Conservation (phyloP, 1,140 invertebrate genomes). For the Chironomus striatipennis region DNA sequence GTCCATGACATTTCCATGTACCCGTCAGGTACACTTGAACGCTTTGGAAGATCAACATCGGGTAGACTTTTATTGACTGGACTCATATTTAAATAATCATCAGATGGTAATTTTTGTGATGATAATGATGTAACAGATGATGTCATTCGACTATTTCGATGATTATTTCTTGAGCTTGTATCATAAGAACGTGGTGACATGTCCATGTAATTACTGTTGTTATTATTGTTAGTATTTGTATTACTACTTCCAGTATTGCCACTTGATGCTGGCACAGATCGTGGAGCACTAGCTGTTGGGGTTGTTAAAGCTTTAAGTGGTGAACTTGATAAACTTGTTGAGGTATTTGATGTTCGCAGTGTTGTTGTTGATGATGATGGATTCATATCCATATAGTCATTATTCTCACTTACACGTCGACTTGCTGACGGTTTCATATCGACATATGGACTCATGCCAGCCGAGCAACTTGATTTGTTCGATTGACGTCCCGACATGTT, state of each 20-base stretch:
- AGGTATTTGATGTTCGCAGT: conserved; percentile 28
- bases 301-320: conserved; percentile 23
- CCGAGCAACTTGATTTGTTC: conserved; percentile 26
- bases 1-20: conserved; percentile 52
- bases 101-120: background rate
- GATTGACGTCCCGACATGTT: conserved; percentile 44
- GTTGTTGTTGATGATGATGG: conserved; percentile 31
- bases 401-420: background rate
- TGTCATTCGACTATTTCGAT: conserved; percentile 33
- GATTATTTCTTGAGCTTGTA: conserved; percentile 25
- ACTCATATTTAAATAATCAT: conserved; percentile 26
- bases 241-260: conserved; percentile 28
- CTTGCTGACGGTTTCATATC: conserved; percentile 32
- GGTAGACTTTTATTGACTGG: conserved; percentile 33
- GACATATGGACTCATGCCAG: conserved; percentile 29
- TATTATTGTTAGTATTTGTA: background rate
- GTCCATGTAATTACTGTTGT: conserved; percentile 40
- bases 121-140: conserved; percentile 29
- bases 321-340: conserved; percentile 28
- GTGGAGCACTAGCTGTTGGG: conserved; percentile 26
- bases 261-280: conserved; percentile 26
- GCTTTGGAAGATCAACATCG: conserved; percentile 25
- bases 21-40: conserved; percentile 40
- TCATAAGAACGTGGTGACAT: conserved; percentile 30
- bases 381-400: conserved; percentile 42